Percentiles rank a stretch among this genome's conserved stretches.
These are phyloP conservation scores for Chionoecetes opilio DNA, from an alignment of 1,140 invertebrate genomes.

Conservation along the genomic window DNA sequence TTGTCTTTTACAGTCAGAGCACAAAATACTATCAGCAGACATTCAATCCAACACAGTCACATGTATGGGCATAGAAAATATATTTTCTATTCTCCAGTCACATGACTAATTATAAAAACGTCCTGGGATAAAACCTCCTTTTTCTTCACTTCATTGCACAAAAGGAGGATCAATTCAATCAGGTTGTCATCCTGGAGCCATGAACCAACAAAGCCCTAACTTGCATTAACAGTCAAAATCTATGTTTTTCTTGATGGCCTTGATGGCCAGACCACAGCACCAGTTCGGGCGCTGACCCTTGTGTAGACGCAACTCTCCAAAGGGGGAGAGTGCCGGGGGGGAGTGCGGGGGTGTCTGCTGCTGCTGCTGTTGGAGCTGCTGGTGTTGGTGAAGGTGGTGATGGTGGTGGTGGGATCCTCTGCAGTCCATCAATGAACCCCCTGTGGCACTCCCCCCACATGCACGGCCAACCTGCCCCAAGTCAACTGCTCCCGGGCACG, in stretches of 20 bases:
- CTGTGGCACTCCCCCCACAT: conserved; percentile 63
- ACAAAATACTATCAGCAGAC: background rate
- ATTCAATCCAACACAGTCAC: background rate
- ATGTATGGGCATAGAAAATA: background rate
- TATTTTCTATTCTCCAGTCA: background rate
- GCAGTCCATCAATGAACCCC: conserved; percentile 31
- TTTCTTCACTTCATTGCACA: background rate
- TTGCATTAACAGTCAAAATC: conserved; percentile 82
- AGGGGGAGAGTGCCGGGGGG: conserved; percentile 77
- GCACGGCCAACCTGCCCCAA: conserved; percentile 71
- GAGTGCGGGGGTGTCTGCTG: conserved; percentile 65
- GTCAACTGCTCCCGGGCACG: conserved; percentile 76
- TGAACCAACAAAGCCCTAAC: background rate
- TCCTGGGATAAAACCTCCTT: background rate
- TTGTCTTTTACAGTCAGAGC: background rate
- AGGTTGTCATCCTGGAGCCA: background rate
- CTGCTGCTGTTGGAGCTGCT: background rate
- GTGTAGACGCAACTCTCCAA: conserved; percentile 74
- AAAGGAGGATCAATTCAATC: background rate
- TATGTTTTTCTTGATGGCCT: conserved; percentile 80
- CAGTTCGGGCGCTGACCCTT: conserved; percentile 78
- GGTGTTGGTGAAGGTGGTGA: conserved; percentile 41
- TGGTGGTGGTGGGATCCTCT: conserved; percentile 46
- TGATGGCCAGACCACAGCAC: conserved; percentile 81
- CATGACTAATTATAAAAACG: background rate